Percentiles rank a stretch among this genome's conserved stretches.
phyloP scores from a whole-genome alignment of 2,113 vertebrate species.

The Ramphastos sulfuratus region DNA sequence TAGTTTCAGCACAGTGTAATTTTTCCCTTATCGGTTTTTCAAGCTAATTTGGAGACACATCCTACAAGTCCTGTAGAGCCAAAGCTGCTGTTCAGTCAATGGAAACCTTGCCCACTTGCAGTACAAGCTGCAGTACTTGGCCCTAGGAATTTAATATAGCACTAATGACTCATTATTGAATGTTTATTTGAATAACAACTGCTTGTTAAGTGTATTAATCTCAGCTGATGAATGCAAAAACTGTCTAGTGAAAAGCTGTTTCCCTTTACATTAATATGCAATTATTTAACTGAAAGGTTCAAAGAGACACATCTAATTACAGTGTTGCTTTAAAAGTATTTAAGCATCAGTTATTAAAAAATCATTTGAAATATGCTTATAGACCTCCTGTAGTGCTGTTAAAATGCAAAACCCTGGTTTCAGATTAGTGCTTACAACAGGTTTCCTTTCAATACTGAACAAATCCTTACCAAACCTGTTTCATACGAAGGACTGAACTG shows the following conservation, averaged over 20 bases:
- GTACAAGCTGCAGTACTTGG: slow-evolving; percentile 19
- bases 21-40: not conserved
- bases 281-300: slow-evolving; percentile 52
- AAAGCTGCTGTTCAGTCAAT: not conserved
- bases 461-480: slow-evolving; percentile 14
- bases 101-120: slow-evolving; percentile 4
- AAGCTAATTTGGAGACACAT: not conserved
- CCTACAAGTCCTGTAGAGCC: not conserved
- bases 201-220: slow-evolving; percentile 53
- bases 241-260: slow-evolving; percentile 34
- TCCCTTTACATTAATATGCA: slow-evolving; percentile 44
- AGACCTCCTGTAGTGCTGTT: slow-evolving; percentile 6
- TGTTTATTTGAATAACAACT: slow-evolving; percentile 42
- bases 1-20: not conserved
- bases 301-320: slow-evolving; percentile 49
- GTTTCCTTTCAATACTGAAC: slow-evolving; percentile 15
- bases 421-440: not conserved
- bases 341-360: slow-evolving; percentile 52
- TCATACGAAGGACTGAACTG: not conserved
- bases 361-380: slow-evolving; percentile 46
- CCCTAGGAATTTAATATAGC: slow-evolving; percentile 9
- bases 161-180: slow-evolving; percentile 46
- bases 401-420: slow-evolving; percentile 35
- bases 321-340: slow-evolving; percentile 41
- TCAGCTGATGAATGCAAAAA: slow-evolving; percentile 39